Conservation (phyloP, 1,140 invertebrate genomes). For the Panagrolaimus sp. region DNA sequence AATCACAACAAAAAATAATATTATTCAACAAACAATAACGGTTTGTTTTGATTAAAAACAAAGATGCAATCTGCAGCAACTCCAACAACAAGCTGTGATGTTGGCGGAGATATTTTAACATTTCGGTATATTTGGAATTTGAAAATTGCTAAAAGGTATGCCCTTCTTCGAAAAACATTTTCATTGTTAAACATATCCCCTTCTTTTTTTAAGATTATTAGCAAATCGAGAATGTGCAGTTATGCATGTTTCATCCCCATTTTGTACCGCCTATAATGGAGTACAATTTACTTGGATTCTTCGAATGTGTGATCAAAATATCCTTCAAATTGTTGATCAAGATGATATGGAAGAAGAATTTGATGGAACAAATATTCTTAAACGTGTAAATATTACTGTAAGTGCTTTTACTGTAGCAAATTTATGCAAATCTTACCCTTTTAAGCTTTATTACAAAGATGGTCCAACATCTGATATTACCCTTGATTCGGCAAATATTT, state of each 20-base stretch:
- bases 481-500: constrained; percentile 30
- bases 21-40: too few relatives aligned
- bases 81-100: neutral
- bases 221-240: constrained; percentile 25
- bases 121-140: constrained; percentile 37
- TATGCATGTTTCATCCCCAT: constrained; percentile 34
- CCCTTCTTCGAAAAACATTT: neutral
- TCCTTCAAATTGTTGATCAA: constrained; percentile 21
- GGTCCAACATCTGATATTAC: constrained; percentile 34
- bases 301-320: constrained; percentile 34
- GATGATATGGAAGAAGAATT: too few relatives aligned
- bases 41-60: too few relatives aligned
- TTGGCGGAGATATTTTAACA: constrained; percentile 13
- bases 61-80: too few relatives aligned
- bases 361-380: neutral
- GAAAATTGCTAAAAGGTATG: constrained; percentile 31
- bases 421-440: constrained; percentile 33
- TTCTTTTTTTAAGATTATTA: constrained; percentile 27
- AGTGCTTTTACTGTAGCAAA: neutral
- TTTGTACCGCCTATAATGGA: constrained; percentile 34
- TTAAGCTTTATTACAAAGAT: constrained; percentile 46
- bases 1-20: too few relatives aligned
- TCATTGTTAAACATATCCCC: neutral
- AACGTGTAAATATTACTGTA: constrained; percentile 13
- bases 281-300: constrained; percentile 42